Conservation (phyloP, 2,113 vertebrate genomes). For the Varanus salvator region DNA sequence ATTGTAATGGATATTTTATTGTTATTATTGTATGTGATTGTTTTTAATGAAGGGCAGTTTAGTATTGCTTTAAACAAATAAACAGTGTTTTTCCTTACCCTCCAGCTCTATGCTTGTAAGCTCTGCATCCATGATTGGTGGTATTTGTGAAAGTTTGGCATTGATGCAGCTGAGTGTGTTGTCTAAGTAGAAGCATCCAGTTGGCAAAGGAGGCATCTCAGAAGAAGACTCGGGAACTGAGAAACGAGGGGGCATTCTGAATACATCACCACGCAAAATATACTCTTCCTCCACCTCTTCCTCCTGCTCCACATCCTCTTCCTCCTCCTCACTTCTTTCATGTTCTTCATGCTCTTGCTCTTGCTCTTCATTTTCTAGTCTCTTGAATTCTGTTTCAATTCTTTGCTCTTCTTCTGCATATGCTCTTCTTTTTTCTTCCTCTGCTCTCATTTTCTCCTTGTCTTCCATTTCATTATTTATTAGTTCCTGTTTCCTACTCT, state of each 20-base stretch:
- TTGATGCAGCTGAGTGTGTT: constrained; percentile 86
- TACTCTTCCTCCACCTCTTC: constrained; percentile 67
- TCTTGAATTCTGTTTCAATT: constrained; percentile 40
- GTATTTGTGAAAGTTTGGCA: constrained; percentile 83
- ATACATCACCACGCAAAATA: constrained; percentile 81
- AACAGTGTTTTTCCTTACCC: constrained; percentile 79
- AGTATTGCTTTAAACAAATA: neutral
- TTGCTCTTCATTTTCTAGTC: constrained; percentile 47
- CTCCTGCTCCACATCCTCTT: constrained; percentile 48
- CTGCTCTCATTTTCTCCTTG: constrained; percentile 38
- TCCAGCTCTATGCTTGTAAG: constrained; percentile 88
- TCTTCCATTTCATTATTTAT: constrained; percentile 39
- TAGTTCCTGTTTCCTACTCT: constrained; percentile 46
- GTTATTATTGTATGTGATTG: neutral
- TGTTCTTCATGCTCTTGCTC: constrained; percentile 7
- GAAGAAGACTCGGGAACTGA: constrained; percentile 61
- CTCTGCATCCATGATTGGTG: constrained; percentile 84
- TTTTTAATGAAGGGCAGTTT: neutral
- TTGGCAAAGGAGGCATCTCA: constrained; percentile 78
- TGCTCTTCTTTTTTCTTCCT: constrained; percentile 59
- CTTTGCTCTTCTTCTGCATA: constrained; percentile 40
- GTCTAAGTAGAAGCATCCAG: constrained; percentile 84
- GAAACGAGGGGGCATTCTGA: constrained; percentile 70
- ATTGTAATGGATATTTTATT: neutral
- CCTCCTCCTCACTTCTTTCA: constrained; percentile 33